Base-by-base conservation (phyloP, 2,113 vertebrate species). In the Phasianus colchicus region DNA sequence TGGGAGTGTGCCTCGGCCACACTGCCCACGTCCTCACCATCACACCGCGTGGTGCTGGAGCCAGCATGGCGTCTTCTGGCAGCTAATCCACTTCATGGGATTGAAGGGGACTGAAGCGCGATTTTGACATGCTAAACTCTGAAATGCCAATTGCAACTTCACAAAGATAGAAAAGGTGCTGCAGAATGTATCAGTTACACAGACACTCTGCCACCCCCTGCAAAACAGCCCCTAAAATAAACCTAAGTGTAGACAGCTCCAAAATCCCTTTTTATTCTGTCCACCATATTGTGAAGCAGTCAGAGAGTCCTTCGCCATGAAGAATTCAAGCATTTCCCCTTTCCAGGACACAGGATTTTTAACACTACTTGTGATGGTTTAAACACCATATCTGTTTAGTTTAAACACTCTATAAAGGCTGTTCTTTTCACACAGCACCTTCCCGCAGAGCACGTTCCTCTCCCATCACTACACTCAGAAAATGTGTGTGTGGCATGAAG, bases 181-280 rank as follows among this genome's bases (percentile, higher is more conserved):
- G 69, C 70, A 82, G 83, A 88, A 93, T 38, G 36, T 83, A 92
- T 83, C 89, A 79, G 76, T 86, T 90, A 91, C 73, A 61, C 76
- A 80, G 52, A 87, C 69, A 78, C 72, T 66, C 78, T 88, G 61
- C 60, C 72, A 91, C 29, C 16, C 89, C 55, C 79, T 36, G 14
- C 30, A 75, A 78, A 89, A 91, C 57, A 81, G 76, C 30, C 36
- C 32, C 73, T 78, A 94, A 97, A 95, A 95, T 89, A 90, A 42
- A 90, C 48, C 24, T 0, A 0, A 42, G 79, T 24, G 70, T 13
- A 65, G 69, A 74, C 48, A 95, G 82, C 43, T 86, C 40, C 69
- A 69, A 48, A 86, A 84, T 29, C 6, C 24, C 1, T 32, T 65
- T 65, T 92, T 32, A 43, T 50, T 13, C 15, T 13, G 52, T 48